Percentiles rank a stretch among this genome's conserved stretches.
phyloP scores from a whole-genome alignment of 2,797 vertebrate genomes.

The Xenops minutus region DNA sequence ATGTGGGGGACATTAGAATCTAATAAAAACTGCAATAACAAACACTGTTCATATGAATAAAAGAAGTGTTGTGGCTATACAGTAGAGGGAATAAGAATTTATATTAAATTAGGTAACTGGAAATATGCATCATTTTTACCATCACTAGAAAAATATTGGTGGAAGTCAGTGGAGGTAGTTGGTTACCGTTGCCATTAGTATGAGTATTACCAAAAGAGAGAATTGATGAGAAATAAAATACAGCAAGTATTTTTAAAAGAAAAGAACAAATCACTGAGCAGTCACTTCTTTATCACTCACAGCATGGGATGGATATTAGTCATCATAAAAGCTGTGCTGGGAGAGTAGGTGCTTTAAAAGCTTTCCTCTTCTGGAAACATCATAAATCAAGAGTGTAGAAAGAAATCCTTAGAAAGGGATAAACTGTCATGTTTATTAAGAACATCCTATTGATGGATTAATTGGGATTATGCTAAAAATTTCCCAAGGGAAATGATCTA shows the following conservation, averaged over 20 bases:
- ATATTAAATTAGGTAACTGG: slow-evolving; percentile 17
- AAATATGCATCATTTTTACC: slow-evolving; percentile 9
- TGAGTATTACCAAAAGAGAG: slow-evolving; percentile 41
- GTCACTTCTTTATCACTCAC: slow-evolving; percentile 53
- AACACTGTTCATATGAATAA: not conserved
- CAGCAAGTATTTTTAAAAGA: slow-evolving; percentile 22
- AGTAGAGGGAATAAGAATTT: not conserved
- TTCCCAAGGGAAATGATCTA: slow-evolving; percentile 58
- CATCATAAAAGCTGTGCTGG: slow-evolving; percentile 41
- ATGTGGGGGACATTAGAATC: not conserved
- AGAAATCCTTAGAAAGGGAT: slow-evolving; percentile 64
- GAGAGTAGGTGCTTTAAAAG: slow-evolving; percentile 34
- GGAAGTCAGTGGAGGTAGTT: slow-evolving; percentile 35
- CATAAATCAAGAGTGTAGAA: slow-evolving; percentile 42
- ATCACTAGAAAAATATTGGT: slow-evolving; percentile 17
- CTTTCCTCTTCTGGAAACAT: slow-evolving; percentile 58
- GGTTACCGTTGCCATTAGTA: slow-evolving; percentile 27
- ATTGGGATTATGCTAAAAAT: slow-evolving; percentile 66
- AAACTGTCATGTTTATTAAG: slow-evolving; percentile 65
- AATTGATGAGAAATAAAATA: slow-evolving; percentile 43
- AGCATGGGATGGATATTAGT: slow-evolving; percentile 31
- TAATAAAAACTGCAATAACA: not conserved
- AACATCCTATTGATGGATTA: slow-evolving; percentile 65
- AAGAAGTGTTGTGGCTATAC: not conserved
- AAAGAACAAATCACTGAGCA: slow-evolving; percentile 27